A percentile compares a stretch with the other conserved stretches of the same genome.
Evolutionary conservation across 30 jellyfish, hydroid and myxozoan genomes (phyloP).

Genomic region (Hydractinia echinata): DNA sequence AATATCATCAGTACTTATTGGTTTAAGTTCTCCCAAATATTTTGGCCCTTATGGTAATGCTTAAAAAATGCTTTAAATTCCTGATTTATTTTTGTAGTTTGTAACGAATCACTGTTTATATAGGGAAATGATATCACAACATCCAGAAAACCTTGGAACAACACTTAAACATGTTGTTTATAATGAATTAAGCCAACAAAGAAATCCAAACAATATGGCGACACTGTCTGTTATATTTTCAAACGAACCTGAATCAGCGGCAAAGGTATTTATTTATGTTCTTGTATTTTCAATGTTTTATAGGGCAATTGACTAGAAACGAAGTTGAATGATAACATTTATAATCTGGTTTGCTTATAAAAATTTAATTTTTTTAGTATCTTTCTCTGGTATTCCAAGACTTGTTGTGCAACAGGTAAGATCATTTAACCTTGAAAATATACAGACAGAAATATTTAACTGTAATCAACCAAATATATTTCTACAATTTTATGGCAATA

Average conservation of each 20-base stretch:
- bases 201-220: constrained; percentile 92
- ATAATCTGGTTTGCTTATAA: no score
- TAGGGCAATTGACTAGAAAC: no score
- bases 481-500: no score
- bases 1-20: no score
- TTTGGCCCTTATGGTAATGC: no score
- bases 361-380: constrained; percentile 38
- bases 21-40: no score
- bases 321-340: no score
- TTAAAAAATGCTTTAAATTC: no score
- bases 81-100: no score
- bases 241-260: constrained; percentile 81
- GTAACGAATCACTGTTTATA: not conserved
- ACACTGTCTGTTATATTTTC: constrained; percentile 72
- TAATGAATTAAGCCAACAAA: constrained; percentile 79
- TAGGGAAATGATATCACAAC: constrained; percentile 77
- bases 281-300: no score
- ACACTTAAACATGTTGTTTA: constrained; percentile 71
- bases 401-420: constrained; percentile 68
- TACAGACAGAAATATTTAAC: not conserved
- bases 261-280: constrained; percentile 45
- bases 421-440: not conserved
- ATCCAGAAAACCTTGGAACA: constrained; percentile 83
- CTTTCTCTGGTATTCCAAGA: constrained; percentile 80
- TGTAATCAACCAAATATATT: no score